phyloP scores from a whole-genome alignment of 2,113 vertebrate genomes.

The Archocentrus centrarchus region DNA sequence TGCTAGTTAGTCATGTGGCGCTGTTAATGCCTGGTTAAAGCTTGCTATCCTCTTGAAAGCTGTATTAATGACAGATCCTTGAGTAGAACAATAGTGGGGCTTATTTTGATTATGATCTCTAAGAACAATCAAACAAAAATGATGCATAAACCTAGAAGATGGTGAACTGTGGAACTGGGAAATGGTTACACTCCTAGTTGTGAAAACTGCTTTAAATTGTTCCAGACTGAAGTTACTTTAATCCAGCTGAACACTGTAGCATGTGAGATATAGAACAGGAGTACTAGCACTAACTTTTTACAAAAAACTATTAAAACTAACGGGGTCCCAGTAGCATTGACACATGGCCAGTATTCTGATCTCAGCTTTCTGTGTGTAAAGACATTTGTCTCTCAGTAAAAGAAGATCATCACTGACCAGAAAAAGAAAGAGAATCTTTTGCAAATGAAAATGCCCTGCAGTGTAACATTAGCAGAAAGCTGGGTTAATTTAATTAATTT shows the following conservation, averaged over 20 bases:
- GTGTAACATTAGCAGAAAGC: constrained; percentile 71
- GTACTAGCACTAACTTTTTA: not conserved
- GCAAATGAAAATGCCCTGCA: constrained; percentile 70
- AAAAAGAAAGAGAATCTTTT: constrained; percentile 58
- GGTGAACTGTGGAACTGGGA: not conserved
- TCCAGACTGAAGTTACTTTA: not conserved
- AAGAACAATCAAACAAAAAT: not conserved
- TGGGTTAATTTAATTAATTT: constrained; percentile 80
- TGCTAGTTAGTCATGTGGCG: not conserved
- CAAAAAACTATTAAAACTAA: not conserved
- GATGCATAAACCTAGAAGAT: not conserved
- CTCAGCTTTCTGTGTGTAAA: not conserved
- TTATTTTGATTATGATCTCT: not conserved
- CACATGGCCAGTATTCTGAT: not conserved
- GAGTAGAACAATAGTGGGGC: not conserved
- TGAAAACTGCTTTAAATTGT: not conserved
- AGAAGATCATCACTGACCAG: constrained; percentile 49
- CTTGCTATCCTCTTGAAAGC: not conserved
- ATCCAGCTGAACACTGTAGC: not conserved
- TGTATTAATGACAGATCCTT: not conserved
- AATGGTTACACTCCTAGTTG: not conserved
- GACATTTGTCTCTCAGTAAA: constrained; percentile 38
- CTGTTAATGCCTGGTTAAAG: accelerated
- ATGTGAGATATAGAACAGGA: not conserved
- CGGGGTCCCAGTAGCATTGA: not conserved